These are phyloP conservation scores for Battus philenor DNA, from an alignment of 1,140 invertebrate genomes.

Conservation along the genomic window DNA sequence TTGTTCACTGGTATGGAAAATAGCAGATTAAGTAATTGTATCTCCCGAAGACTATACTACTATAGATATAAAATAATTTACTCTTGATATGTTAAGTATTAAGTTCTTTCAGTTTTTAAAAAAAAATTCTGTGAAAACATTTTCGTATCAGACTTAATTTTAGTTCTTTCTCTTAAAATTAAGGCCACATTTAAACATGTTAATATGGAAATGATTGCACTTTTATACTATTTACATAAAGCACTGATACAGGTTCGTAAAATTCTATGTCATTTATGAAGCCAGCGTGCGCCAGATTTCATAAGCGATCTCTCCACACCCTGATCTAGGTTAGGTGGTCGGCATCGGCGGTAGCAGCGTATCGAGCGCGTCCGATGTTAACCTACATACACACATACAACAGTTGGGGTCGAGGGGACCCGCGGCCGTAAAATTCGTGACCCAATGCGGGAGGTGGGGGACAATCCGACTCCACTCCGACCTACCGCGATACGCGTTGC, in stretches of 20 bases:
- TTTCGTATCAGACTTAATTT: too few species aligned
- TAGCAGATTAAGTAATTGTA: too few species aligned
- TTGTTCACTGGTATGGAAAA: too few species aligned
- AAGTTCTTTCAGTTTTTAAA: too few species aligned
- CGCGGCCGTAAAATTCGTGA: conserved; percentile 64
- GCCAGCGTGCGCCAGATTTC: conserved; percentile 69
- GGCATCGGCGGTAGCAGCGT: conserved; percentile 60
- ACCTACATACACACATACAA: conserved; percentile 68
- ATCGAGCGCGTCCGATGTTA: conserved; percentile 73
- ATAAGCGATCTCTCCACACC: conserved; percentile 73
- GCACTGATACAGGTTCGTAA: conserved; percentile 30
- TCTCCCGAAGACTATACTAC: too few species aligned
- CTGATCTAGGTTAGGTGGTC: conserved; percentile 75
- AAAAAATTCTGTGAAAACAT: too few species aligned
- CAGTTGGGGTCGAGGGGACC: conserved; percentile 62
- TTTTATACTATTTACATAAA: too few species aligned
- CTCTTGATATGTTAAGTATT: too few species aligned
- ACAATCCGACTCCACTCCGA: neutral
- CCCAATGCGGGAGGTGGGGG: conserved; percentile 27
- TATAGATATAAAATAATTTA: too few species aligned
- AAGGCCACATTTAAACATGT: too few species aligned
- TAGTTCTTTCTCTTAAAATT: too few species aligned
- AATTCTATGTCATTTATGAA: conserved; percentile 61
- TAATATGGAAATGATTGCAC: too few species aligned
- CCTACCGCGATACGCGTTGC: conserved; percentile 12